These are phyloP conservation scores for Sinocyclocheilus anshuiensis DNA, from an alignment of 2,113 vertebrate species.

Conservation along the genomic window DNA sequence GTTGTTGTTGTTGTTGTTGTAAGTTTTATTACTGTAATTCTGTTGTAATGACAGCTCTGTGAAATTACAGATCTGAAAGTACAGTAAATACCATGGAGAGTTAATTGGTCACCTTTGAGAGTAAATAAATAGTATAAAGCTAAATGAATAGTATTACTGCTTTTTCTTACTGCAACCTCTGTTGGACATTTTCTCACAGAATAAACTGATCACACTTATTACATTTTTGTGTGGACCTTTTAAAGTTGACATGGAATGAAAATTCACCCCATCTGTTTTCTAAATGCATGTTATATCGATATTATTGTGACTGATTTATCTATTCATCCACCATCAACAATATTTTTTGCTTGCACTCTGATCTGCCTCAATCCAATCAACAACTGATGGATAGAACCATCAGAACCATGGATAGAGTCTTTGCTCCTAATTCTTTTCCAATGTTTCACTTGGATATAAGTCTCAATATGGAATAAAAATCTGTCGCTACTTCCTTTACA, in stretches of 20 bases:
- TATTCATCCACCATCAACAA: no score
- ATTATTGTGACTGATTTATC: background rate
- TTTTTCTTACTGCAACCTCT: background rate
- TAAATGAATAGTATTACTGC: no score
- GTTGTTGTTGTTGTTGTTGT: no score
- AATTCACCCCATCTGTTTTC: background rate
- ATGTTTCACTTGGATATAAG: background rate
- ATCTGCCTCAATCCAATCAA: background rate
- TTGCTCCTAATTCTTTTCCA: background rate
- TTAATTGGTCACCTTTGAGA: no score
- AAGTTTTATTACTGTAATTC: no score
- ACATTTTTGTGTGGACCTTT: background rate
- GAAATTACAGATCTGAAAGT: background rate
- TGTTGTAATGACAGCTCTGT: background rate
- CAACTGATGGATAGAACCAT: background rate
- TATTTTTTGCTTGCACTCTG: background rate
- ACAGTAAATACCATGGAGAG: background rate
- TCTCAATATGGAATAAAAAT: background rate
- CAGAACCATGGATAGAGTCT: no score
- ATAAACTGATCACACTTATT: background rate
- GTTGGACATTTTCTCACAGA: background rate
- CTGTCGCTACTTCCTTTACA: background rate
- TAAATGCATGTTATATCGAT: background rate
- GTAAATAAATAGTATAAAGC: background rate
- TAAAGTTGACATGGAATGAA: background rate